These are phyloP conservation scores for Nymphalis urticae DNA, from an alignment of 2,888 invertebrate species.

Conservation along the genomic window DNA sequence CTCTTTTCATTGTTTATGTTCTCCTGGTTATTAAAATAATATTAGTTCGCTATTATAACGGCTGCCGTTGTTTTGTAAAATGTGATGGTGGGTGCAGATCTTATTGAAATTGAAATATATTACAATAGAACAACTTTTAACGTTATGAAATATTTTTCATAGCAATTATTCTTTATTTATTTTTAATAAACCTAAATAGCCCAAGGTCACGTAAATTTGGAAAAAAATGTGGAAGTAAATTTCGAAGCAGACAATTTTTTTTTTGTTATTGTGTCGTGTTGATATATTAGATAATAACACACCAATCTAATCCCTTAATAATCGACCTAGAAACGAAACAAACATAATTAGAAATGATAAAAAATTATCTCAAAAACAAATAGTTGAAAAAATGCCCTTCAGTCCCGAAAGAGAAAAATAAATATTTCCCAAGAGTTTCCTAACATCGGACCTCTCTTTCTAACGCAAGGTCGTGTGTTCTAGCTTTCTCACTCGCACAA, in stretches of 20 bases:
- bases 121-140: background rate
- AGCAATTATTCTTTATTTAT: background rate
- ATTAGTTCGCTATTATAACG: background rate
- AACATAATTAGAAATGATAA: conserved; percentile 53
- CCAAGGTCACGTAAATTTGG: background rate
- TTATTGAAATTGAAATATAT: background rate
- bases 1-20: background rate
- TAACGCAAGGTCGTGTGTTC: conserved; percentile 64
- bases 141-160: background rate
- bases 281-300: conserved; percentile 22
- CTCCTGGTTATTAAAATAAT: background rate
- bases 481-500: conserved; percentile 67
- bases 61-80: background rate
- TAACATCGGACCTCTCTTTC: conserved; percentile 68
- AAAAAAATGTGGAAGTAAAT: background rate
- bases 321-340: conserved; percentile 61
- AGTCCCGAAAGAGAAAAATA: conserved; percentile 75
- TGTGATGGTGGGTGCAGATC: background rate
- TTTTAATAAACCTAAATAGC: background rate
- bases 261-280: background rate
- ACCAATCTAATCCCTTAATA: conserved; percentile 13
- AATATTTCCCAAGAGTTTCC: conserved; percentile 79
- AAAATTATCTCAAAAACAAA: conserved; percentile 59
- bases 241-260: background rate
- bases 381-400: conserved; percentile 76